Evolutionary conservation across 2,888 invertebrate species (phyloP).

Genomic region (Cryptus armator): DNA sequence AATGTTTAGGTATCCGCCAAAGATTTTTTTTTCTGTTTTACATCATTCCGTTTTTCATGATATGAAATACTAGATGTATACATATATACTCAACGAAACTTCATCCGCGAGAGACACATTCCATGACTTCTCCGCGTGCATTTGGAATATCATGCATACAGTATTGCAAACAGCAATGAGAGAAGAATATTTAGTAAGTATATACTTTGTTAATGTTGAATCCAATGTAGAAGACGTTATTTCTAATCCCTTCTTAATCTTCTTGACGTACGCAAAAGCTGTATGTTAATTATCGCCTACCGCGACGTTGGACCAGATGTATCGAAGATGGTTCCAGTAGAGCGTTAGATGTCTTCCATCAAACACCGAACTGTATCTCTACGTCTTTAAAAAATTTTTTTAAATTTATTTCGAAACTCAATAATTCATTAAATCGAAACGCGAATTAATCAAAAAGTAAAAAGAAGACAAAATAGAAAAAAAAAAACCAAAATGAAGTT

Average conservation of each 20-base stretch:
- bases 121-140: background rate
- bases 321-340: constrained; percentile 48
- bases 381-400: background rate
- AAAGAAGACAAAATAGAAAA: background rate
- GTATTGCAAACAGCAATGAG: no score
- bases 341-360: constrained; percentile 41
- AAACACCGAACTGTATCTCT: constrained; percentile 19
- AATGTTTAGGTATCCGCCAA: no score
- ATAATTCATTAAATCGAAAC: background rate
- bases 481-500: constrained; percentile 78
- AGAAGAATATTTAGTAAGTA: background rate
- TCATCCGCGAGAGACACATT: background rate
- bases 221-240: constrained; percentile 47
- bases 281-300: constrained; percentile 57
- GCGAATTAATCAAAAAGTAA: background rate
- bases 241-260: constrained; percentile 53
- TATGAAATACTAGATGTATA: no score
- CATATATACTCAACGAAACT: no score
- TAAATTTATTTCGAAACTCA: background rate
- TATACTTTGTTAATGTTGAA: constrained; percentile 36
- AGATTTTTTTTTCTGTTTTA: no score
- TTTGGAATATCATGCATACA: background rate
- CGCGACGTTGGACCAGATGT: constrained; percentile 57
- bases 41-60: no score
- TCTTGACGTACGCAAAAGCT: constrained; percentile 63